Evolutionary conservation across 2,888 invertebrate species (phyloP).

Genomic region (Philonicus albiceps): DNA sequence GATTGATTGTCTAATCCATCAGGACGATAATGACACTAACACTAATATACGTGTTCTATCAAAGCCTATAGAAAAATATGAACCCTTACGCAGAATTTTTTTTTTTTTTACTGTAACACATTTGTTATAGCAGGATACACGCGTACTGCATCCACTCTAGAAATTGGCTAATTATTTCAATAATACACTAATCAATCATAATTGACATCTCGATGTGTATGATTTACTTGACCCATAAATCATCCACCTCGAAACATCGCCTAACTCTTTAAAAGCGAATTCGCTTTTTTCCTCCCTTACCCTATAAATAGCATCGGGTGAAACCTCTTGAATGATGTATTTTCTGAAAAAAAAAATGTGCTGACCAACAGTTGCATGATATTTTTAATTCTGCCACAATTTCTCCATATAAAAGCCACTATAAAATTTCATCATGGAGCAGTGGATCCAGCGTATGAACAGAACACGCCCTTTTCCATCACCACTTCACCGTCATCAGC

Average conservation of each 20-base stretch:
- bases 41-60: background rate
- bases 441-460: background rate
- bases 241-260: background rate
- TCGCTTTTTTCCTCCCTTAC: background rate
- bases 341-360: background rate
- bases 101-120: background rate
- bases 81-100: background rate
- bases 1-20: background rate
- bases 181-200: background rate
- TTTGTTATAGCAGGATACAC: background rate
- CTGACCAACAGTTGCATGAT: background rate
- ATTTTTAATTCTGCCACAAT: background rate
- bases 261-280: background rate
- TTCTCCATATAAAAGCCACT: constrained; percentile 2
- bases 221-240: background rate
- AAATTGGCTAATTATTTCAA: background rate
- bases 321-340: background rate
- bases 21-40: background rate
- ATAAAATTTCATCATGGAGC: background rate
- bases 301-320: background rate
- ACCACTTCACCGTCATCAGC: constrained; percentile 14
- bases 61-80: background rate
- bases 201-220: background rate
- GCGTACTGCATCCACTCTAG: background rate
- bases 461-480: constrained; percentile 46